phyloP scores from a whole-genome alignment of 2,113 vertebrate species.

The Pica pica region DNA sequence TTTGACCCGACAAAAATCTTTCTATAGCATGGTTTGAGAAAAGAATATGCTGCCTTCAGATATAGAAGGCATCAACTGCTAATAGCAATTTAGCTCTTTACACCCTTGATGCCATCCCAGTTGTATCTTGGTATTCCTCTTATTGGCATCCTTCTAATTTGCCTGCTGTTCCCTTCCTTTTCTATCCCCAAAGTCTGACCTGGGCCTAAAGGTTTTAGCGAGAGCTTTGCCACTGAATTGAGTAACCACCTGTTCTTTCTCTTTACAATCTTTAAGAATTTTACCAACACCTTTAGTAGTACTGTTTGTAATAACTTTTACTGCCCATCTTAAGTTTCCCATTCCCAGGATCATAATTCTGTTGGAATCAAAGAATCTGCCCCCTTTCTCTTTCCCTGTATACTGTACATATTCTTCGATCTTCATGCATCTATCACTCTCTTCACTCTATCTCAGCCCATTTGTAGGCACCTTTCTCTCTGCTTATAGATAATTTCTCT shows the following conservation, averaged over 20 bases:
- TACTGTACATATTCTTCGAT: background rate
- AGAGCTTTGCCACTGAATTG: background rate
- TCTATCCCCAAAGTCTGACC: background rate
- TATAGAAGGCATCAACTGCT: background rate
- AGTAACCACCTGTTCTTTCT: background rate
- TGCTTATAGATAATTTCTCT: background rate
- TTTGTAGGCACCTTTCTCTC: background rate
- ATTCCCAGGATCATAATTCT: background rate
- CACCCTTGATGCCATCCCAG: background rate
- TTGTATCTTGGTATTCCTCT: background rate
- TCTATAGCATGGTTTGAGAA: background rate
- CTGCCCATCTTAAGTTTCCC: background rate
- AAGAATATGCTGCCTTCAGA: background rate
- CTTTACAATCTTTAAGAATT: background rate
- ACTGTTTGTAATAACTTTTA: background rate
- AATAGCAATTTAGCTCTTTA: background rate
- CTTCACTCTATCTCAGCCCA: background rate
- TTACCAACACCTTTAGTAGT: background rate
- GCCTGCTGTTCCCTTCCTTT: background rate
- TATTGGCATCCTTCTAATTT: background rate
- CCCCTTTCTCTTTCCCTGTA: background rate
- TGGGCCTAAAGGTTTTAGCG: background rate
- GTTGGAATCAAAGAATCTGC: background rate
- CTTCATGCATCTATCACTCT: rapidly evolving
- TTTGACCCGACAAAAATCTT: background rate